Base-by-base conservation (phyloP, 2,888 invertebrate genomes). In the Fragum whitleyi region DNA sequence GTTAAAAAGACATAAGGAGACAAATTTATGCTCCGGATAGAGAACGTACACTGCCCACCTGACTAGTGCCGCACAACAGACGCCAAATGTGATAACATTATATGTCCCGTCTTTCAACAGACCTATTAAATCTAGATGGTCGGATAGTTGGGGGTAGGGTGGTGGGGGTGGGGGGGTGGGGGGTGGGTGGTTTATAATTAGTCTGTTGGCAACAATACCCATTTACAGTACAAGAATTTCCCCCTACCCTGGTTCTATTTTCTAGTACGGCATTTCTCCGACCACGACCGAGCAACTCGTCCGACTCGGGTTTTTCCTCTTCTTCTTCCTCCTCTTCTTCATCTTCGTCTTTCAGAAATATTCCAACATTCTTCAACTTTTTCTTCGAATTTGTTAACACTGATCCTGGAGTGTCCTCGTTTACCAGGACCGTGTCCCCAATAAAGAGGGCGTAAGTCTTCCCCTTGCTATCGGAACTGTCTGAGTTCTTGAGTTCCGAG, bases 371-470 rank as follows among this genome's bases (percentile, higher is more conserved):
- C 93, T 98, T 99, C 7, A 98, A 96, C 92, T 97, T 97, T 95
- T 99, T 99, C 94, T 98, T 99, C 0, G 97, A 97, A 77, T 96
- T 96, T 3, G 99, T 99, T 86, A 99, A 95, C 16, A 98, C 95
- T 14, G 96, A 96, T 0, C 98, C 98, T 0, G 98, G 96, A 72
- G 96, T 95, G 23, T 95, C 95, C 91, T 98, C 98, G 91, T 97
- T 97, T 0, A 99, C 97, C 88, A 98, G 94, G n/a, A 98, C 98
- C 21, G 99, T 99, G 93, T 99, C 99, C 2, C 99, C 99, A 89
- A 99, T 96, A 92, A 98, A 99, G 2, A 99, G 95, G 0, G 99
- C 98, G 93, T 98, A 98, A 0, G 95, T 96, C 95, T 98, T 98
- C n/a, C 93, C 92, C 65, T 92, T 92, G 51, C 97, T 96, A 90